Evolutionary conservation across 2,888 invertebrate genomes (phyloP), one percentile per base, ranked within the genome.

Genomic region (Meghimatium bilineatum): DNA sequence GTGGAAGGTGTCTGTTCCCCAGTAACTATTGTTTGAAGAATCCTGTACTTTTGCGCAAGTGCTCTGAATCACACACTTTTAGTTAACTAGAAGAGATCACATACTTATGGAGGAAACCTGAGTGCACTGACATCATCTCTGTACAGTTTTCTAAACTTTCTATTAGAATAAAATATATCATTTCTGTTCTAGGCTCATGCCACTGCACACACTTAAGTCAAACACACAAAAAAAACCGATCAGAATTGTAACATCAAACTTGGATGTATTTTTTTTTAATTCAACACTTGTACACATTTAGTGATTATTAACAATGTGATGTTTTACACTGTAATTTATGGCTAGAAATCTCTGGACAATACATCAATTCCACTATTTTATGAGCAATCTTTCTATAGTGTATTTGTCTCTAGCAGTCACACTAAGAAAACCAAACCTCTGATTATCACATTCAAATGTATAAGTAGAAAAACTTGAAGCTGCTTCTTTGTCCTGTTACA

Each of bases 231-330:
- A 10, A 38, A 6, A 72, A 72, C 17, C 36, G 44, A 72, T 20
- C 1, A 1, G 8, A 63, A 66, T 36, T 23, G 6, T 38, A 71
- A 71, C 74, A 74, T 29, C n/a, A 72, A 74, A 74, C 71, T 38
- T 20, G 32, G 66, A 32, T 66, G 63, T 66, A 66, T 66, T 66
- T 72, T 72, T 74, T 69, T 44, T 60, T 77, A 38, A 49, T 26
- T 60, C 14, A 63, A 63, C 63, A 63, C 76, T 60, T 77, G 72
- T 60, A 29, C 79, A 79, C 79, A 79, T 79, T 79, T 67, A 79
- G 17, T 79, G 67, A 79, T 49, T 29, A 8, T 67, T 49, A 49
- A 79, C 67, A 38, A 78, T 78, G 63, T 52, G 52, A 77, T 36
- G 38, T 66, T 8, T 77, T 26, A 77, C 76, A 77, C 60, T 77